These are phyloP conservation scores for Lacerta viridis DNA, from an alignment of 2,797 vertebrate species.

Conservation along the genomic window DNA sequence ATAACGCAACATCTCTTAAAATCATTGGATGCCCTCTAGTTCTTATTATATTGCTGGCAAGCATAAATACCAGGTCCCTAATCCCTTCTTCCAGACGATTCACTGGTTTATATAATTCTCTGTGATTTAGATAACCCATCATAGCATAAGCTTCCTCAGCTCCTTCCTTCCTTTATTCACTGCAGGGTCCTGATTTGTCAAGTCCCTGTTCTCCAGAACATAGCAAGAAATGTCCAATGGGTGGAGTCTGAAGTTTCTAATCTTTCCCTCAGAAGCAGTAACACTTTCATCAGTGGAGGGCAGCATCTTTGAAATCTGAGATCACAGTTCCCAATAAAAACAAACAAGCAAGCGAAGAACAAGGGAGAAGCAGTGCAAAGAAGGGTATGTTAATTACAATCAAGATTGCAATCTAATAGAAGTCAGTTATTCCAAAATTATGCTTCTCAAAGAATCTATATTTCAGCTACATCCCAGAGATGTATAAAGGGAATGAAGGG, in stretches of 20 bases:
- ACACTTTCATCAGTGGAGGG: constrained; percentile 29
- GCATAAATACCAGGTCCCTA: background rate
- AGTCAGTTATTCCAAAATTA: constrained; percentile 37
- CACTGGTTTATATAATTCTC: constrained; percentile 12
- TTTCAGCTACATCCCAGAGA: constrained; percentile 15
- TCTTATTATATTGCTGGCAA: background rate
- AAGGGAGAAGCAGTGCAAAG: constrained; percentile 12
- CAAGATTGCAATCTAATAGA: constrained; percentile 53
- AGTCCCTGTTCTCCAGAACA: constrained; percentile 25
- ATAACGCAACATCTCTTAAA: background rate
- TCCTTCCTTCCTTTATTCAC: background rate
- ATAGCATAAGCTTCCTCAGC: background rate
- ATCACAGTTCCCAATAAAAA: constrained; percentile 17
- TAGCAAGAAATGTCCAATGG: background rate
- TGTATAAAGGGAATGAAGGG: background rate
- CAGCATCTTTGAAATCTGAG: constrained; percentile 37
- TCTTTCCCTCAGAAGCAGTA: constrained; percentile 1
- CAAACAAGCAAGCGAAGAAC: constrained; percentile 24
- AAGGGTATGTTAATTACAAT: constrained; percentile 25
- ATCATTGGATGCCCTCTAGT: background rate
- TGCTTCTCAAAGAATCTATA: constrained; percentile 33
- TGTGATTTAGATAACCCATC: background rate
- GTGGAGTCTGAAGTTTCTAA: constrained; percentile 18
- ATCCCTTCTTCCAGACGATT: background rate
- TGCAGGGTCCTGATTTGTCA: constrained; percentile 1